A percentile compares a stretch with the other conserved stretches of the same genome.
phyloP scores from a whole-genome alignment of 2,888 invertebrate species.

The Ectropis crepuscularia region DNA sequence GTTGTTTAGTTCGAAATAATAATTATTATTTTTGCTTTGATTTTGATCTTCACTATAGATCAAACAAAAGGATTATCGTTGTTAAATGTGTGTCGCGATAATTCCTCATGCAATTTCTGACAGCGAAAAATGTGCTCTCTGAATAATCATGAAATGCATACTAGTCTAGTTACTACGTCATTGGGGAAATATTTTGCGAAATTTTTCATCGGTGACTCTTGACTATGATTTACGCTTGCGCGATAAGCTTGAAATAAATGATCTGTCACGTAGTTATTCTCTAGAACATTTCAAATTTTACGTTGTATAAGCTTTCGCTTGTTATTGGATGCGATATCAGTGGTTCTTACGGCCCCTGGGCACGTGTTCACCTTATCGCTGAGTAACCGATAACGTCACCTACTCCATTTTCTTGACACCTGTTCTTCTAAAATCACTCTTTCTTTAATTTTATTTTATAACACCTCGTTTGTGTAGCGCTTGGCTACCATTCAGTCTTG shows the following conservation, averaged over 20 bases:
- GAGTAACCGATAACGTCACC: slow-evolving; percentile 57
- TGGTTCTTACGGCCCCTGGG: slow-evolving; percentile 39
- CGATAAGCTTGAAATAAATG: slow-evolving; percentile 14
- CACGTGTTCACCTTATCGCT: slow-evolving; percentile 60
- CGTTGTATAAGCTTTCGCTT: slow-evolving; percentile 54
- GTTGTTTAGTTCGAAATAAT: background rate
- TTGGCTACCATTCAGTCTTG: slow-evolving; percentile 44
- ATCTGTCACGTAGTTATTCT: slow-evolving; percentile 10
- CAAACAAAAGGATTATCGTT: too few species aligned
- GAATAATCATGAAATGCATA: slow-evolving; percentile 12
- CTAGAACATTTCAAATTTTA: slow-evolving; percentile 36
- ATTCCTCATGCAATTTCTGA: slow-evolving; percentile 1
- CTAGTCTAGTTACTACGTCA: slow-evolving; percentile 10
- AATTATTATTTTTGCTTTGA: too few species aligned
- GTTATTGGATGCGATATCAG: slow-evolving; percentile 63
- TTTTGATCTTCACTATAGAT: too few species aligned
- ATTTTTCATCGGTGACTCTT: slow-evolving; percentile 15
- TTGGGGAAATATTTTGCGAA: slow-evolving; percentile 1
- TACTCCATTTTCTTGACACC: slow-evolving; percentile 52
- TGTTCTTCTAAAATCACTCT: slow-evolving; percentile 47
- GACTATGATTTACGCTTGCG: slow-evolving; percentile 19
- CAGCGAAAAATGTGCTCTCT: slow-evolving; percentile 3
- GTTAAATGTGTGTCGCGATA: too few species aligned
- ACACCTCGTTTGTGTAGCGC: slow-evolving; percentile 39
- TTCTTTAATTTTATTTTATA: slow-evolving; percentile 44